Percentiles rank a stretch among this genome's conserved stretches.
Evolutionary conservation across 2,888 invertebrate species (phyloP).

Genomic region (Eumacrocentrus americanus): DNA sequence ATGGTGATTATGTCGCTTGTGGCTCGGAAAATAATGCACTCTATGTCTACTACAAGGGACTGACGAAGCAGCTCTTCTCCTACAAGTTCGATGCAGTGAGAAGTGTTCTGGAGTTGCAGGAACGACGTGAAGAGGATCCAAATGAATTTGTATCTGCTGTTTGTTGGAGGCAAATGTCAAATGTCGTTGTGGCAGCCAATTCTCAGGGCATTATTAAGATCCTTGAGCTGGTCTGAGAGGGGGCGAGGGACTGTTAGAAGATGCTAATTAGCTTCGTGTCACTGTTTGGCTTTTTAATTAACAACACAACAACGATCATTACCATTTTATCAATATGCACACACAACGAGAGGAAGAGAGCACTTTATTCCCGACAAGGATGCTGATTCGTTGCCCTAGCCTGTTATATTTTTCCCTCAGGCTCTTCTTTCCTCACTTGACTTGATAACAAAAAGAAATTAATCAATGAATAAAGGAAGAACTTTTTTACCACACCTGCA

Average conservation of each 20-base stretch:
- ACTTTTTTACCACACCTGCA: too few species aligned
- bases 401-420: too few species aligned
- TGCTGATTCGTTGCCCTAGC: too few species aligned
- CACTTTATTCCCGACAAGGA: too few species aligned
- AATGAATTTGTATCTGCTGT: constrained; percentile 96
- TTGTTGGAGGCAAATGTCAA: constrained; percentile 86
- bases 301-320: too few species aligned
- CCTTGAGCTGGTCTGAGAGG: constrained; percentile 75
- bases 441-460: too few species aligned
- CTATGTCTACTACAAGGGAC: constrained; percentile 89
- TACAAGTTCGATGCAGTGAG: constrained; percentile 86
- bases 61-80: constrained; percentile 84
- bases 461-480: too few species aligned
- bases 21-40: constrained; percentile 94
- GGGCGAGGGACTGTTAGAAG: too few species aligned
- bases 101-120: constrained; percentile 74
- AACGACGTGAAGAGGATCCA: constrained; percentile 81
- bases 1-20: constrained; percentile 91
- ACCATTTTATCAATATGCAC: too few species aligned
- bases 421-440: too few species aligned
- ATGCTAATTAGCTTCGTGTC: too few species aligned
- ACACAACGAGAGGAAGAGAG: too few species aligned
- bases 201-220: constrained; percentile 94
- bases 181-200: constrained; percentile 89
- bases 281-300: background rate